phyloP scores from a whole-genome alignment of 2,113 vertebrate species.

The Dolichallabes microphthalmus region DNA sequence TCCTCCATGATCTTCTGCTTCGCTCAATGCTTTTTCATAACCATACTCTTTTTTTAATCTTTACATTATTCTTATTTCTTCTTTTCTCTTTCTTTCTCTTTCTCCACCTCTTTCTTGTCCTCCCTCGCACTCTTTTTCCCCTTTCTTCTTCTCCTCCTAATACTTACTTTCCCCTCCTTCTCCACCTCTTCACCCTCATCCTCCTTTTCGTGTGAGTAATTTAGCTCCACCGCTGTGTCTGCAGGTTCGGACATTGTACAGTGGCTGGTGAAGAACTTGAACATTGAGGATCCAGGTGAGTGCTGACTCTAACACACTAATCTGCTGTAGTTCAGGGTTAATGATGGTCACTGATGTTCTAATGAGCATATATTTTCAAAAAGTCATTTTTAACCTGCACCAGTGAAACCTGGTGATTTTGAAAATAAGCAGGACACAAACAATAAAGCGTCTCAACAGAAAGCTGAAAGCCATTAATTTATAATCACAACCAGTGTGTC shows the following conservation, averaged over 20 bases:
- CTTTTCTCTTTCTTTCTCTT: background rate
- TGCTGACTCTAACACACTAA: constrained; percentile 16
- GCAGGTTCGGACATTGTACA: constrained; percentile 96
- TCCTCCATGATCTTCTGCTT: no score
- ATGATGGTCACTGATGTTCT: background rate
- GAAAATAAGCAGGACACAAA: constrained; percentile 10
- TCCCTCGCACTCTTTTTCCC: no score
- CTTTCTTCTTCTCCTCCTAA: background rate
- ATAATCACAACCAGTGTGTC: constrained; percentile 37
- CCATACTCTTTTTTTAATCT: background rate
- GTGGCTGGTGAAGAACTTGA: constrained; percentile 96
- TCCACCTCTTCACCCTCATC: background rate
- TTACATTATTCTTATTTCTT: background rate
- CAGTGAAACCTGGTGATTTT: background rate
- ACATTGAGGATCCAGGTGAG: constrained; percentile 95
- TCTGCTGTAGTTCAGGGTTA: background rate
- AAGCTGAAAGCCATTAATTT: constrained; percentile 36
- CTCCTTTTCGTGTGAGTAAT: background rate
- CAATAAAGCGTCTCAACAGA: constrained; percentile 24
- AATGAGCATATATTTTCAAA: no score
- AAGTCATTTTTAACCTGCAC: background rate
- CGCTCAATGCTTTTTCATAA: no score
- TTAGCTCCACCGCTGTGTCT: constrained; percentile 51
- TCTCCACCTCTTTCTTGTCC: background rate
- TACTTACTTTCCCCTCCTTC: background rate